Evolutionary conservation across 2,113 vertebrate genomes (phyloP), one percentile per base, ranked within the genome.

Genomic region (Gambusia holbrooki): DNA sequence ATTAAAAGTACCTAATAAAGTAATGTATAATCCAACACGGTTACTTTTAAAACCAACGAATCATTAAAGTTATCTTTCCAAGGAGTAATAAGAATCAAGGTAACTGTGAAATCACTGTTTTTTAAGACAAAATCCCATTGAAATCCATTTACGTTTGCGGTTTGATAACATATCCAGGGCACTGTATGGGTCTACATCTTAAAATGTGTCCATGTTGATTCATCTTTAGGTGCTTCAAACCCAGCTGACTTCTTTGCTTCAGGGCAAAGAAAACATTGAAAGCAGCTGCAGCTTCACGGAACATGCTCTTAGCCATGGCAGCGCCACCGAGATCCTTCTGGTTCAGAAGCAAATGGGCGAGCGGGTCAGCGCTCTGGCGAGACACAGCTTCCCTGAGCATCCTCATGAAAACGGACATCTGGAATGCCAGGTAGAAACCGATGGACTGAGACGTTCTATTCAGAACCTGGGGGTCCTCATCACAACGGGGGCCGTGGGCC

Each of bases 291-390:
- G 94, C 69, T 98, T 99, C 87, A 97, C 98, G 0, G 97, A 99
- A 90, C 97, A 98, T 89, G 97, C 98, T 0, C 93, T 99, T 90
- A 96, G 94, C 79, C 96, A 98, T 2, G 98, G 98, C 87, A 96
- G 96, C 0, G 97, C 96, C 79, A 95, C 96, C 0, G 98, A 99
- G 90, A 97, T 99, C 66, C 93, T 99, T 74, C 73, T 99, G 77
- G 97, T 99, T 54, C 94, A 95, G 61, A 99, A 99, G 89, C 97
- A 99, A 92, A 97, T 99, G 97, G 93, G 96, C 0, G 98, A 99
- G 93, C 92, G 96, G 33, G 95, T 99, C 89, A 94, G 94, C 0
- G 96, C 95, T 27, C 88, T 99, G 89, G 96, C 96, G 0, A 88
- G 94, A 0, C 96, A 96, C 70, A 94, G 85, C 64, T 98, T 98